Base-by-base conservation (phyloP, 2,113 vertebrate species). In the Ageneiosus marmoratus region DNA sequence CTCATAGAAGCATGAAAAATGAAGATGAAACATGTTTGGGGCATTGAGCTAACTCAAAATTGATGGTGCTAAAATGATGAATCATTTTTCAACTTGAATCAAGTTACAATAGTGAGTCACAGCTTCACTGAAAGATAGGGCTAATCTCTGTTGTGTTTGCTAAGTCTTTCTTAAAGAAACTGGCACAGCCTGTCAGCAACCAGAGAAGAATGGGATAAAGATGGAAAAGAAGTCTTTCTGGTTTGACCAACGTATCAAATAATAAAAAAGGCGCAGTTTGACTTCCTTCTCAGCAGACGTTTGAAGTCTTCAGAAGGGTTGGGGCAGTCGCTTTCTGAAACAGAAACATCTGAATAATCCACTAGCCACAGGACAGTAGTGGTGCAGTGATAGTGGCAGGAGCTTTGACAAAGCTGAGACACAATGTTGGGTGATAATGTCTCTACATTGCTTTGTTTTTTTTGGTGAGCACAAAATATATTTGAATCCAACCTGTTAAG, bases 71-170 rank as follows among this genome's bases (percentile, higher is more conserved):
- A 65, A 87, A 91, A 90, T 84, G 88, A 76, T 91, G 89, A 91
- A 86, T 92, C 88, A 91, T 89, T 90, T 91, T 90, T 83, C 87
- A 88, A 32, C 77, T 18, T 77, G 80, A 80, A 77, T 73, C 82
- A 55, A n/a, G 76, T 56, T 80, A 83, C 87, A 83, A 69, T 67
- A 69, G 82, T 86, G 84, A 90, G 87, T 87, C 86, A 77, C 79
- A 27, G 5, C 62, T 60, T 79, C 63, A 70, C 32, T 34, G 65
- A 58, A 65, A 82, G 69, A 82, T 70, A 70, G 12, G 27, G 18
- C 11, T 79, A 62, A 79, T 48, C 44, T 79, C 32, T 51, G 29
- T 37, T 24, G 20, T 79, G 83, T 62, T 84, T 78, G 48, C 27
- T 78, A 58, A 83, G 3, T 41, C 53, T 34, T 50, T 27, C 56